These are phyloP conservation scores for Dreissena rostriformis DNA, from an alignment of 1,140 invertebrate genomes.

Conservation along the genomic window DNA sequence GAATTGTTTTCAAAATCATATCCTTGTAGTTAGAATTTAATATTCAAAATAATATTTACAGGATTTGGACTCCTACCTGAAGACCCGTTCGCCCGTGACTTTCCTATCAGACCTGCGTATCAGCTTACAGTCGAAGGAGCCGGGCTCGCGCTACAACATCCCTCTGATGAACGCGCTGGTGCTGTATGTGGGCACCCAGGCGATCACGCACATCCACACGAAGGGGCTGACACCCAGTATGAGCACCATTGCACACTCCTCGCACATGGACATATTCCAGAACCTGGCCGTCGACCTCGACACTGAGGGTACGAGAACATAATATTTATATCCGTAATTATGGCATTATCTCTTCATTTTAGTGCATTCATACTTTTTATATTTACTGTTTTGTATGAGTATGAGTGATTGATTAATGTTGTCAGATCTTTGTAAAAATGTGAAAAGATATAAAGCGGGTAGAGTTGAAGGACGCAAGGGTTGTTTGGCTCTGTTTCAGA, in stretches of 20 bases:
- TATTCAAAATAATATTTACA: constrained; percentile 64
- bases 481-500: too few species aligned
- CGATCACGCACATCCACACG: constrained; percentile 88
- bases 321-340: background rate
- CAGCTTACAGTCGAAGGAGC: constrained; percentile 91
- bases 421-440: too few species aligned
- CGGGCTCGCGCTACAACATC: constrained; percentile 96
- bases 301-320: constrained; percentile 89
- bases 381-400: too few species aligned
- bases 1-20: too few species aligned
- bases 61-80: constrained; percentile 98
- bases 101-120: constrained; percentile 86
- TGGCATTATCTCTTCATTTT: too few species aligned
- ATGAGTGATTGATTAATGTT: too few species aligned
- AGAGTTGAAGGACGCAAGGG: too few species aligned
- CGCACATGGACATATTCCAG: constrained; percentile 99
- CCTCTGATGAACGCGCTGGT: constrained; percentile 98
- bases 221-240: constrained; percentile 94
- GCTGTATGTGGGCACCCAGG: constrained; percentile 98
- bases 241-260: constrained; percentile 96
- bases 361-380: too few species aligned
- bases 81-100: constrained; percentile 96
- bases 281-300: constrained; percentile 98
- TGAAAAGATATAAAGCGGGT: too few species aligned
- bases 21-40: too few species aligned